These are phyloP conservation scores for Artemia sp. DNA, from an alignment of 2,888 invertebrate species.

Conservation along the genomic window DNA sequence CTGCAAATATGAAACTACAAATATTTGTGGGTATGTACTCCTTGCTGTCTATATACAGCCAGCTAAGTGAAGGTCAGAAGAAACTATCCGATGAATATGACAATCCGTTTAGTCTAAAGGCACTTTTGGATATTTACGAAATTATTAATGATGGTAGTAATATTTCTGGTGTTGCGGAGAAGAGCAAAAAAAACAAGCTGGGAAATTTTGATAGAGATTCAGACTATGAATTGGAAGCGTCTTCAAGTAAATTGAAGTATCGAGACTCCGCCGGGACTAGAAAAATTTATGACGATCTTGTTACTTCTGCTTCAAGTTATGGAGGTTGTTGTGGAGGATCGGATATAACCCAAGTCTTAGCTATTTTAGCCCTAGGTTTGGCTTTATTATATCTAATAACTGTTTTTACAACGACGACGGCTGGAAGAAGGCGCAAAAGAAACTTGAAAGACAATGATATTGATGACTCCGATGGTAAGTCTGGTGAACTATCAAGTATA, in stretches of 20 bases:
- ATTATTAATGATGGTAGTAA: background rate
- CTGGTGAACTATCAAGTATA: no score
- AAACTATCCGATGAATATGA: no score
- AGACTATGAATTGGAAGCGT: no score
- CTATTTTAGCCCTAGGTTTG: conserved; percentile 19
- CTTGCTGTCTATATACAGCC: no score
- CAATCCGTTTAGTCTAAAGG: no score
- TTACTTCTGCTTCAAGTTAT: conserved; percentile 2
- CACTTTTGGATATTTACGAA: background rate
- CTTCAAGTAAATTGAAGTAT: no score
- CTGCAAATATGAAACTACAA: no score
- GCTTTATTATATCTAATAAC: conserved; percentile 20
- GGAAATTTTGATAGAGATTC: background rate
- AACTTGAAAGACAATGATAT: background rate
- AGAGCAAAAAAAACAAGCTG: background rate
- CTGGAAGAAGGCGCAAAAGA: conserved; percentile 13
- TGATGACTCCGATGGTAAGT: no score
- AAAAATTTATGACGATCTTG: background rate
- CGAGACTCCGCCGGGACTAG: no score
- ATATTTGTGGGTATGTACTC: no score
- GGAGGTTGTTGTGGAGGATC: conserved; percentile 17
- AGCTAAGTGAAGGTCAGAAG: no score
- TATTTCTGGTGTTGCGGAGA: background rate
- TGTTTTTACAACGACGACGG: conserved; percentile 19
- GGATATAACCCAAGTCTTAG: conserved; percentile 19